phyloP scores from a whole-genome alignment of 2,113 vertebrate species.

The Eclectus roratus region DNA sequence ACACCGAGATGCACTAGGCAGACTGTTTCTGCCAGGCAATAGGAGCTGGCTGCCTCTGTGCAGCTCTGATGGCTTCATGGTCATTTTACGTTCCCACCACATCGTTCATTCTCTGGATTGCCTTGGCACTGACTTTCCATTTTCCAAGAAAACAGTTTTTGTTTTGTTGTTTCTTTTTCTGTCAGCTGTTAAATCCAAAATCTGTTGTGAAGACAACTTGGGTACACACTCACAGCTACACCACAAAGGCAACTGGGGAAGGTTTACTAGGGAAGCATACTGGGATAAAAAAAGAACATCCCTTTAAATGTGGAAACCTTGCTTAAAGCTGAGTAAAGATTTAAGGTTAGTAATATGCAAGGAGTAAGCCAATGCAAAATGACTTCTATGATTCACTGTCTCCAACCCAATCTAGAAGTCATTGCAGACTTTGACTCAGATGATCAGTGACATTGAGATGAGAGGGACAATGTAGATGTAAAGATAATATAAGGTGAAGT shows the following conservation, averaged over 20 bases:
- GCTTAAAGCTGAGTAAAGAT: not conserved
- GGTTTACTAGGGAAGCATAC: not conserved
- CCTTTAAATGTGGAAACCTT: not conserved
- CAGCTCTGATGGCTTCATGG: not conserved
- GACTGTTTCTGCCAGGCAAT: not conserved
- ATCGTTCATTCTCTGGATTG: rapidly evolving
- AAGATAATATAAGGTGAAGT: not conserved
- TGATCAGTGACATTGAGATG: not conserved
- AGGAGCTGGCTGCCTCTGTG: not conserved
- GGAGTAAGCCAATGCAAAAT: not conserved
- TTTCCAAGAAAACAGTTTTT: not conserved
- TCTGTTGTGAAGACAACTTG: not conserved
- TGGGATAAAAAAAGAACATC: not conserved
- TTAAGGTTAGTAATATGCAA: not conserved
- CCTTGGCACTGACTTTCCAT: not conserved
- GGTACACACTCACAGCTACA: not conserved
- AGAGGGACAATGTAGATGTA: rapidly evolving
- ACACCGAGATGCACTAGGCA: not conserved
- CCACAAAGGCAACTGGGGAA: not conserved
- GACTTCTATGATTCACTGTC: not conserved
- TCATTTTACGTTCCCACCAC: not conserved
- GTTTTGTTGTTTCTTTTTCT: not conserved
- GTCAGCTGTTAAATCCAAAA: not conserved
- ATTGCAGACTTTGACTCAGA: not conserved
- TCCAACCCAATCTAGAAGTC: not conserved